A percentile compares a stretch with the other conserved stretches of the same genome.
Conservation (phyloP, 2,888 invertebrate genomes). For the Alentia gelatinosa region DNA sequence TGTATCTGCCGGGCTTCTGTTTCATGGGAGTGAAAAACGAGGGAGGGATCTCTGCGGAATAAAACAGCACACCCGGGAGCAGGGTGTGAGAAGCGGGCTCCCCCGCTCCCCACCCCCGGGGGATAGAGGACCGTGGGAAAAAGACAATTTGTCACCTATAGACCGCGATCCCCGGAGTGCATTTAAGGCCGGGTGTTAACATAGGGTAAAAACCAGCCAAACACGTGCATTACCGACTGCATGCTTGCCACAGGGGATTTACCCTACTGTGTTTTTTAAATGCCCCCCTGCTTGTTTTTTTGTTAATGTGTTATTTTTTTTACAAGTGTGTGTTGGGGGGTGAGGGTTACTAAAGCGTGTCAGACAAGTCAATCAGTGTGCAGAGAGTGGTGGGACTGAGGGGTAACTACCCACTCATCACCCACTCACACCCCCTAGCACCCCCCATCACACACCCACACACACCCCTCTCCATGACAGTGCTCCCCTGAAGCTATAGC, state of each 20-base stretch:
- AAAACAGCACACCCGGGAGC: not conserved
- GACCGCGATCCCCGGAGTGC: slow-evolving; percentile 5
- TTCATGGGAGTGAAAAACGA: not conserved
- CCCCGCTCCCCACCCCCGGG: not conserved
- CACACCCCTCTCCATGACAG: not conserved
- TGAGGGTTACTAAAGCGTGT: slow-evolving; percentile 5
- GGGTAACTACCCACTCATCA: not conserved
- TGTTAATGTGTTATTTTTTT: not conserved
- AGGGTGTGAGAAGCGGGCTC: not conserved
- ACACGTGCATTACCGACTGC: slow-evolving; percentile 18
- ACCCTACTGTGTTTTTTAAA: not conserved
- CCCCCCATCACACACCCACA: not conserved
- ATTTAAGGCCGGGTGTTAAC: slow-evolving; percentile 32
- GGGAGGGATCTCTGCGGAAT: not conserved
- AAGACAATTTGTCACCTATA: slow-evolving; percentile 49
- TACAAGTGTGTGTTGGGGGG: no score
- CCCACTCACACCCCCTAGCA: not conserved
- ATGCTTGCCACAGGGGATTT: slow-evolving; percentile 14
- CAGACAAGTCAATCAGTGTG: slow-evolving; percentile 38
- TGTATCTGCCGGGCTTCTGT: not conserved
- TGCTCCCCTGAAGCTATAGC: not conserved
- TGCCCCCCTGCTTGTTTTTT: not conserved
- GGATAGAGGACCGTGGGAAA: not conserved
- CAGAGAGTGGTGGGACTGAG: not conserved
- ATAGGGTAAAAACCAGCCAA: slow-evolving; percentile 1